phyloP scores from a whole-genome alignment of 2,113 vertebrate genomes.

The Pachyramphus minor region DNA sequence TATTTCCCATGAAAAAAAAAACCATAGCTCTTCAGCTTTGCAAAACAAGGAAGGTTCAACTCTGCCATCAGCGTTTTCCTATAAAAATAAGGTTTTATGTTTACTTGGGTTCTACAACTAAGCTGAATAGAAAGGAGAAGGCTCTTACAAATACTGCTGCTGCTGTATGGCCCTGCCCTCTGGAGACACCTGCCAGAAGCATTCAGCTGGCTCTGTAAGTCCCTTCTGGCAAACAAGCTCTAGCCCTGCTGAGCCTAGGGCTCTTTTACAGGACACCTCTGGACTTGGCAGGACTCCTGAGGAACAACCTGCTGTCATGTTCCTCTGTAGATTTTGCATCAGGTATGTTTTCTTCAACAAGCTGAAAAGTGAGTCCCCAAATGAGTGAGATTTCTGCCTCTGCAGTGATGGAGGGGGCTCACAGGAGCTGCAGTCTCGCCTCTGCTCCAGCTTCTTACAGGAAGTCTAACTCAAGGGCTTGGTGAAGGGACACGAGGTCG shows the following conservation, averaged over 20 bases:
- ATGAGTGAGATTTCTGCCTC: conserved; percentile 2
- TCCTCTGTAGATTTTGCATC: conserved; percentile 53
- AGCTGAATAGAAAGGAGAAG: conserved; percentile 52
- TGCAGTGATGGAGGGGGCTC: background rate
- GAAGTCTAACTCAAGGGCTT: conserved; percentile 96
- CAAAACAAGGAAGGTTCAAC: conserved; percentile 26
- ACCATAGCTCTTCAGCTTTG: background rate
- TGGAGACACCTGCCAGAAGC: background rate
- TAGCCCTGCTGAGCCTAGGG: background rate
- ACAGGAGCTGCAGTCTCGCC: background rate
- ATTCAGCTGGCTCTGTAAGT: background rate
- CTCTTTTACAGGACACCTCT: background rate
- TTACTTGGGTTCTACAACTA: conserved; percentile 60
- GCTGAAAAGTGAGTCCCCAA: conserved; percentile 53
- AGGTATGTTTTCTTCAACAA: conserved; percentile 62
- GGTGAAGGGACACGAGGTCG: conserved; percentile 94
- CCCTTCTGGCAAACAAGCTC: conserved; percentile 30
- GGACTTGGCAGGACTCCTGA: background rate
- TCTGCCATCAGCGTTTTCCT: conserved; percentile 54
- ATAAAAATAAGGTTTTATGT: conserved; percentile 68
- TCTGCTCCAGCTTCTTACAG: conserved; percentile 74
- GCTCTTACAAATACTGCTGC: conserved; percentile 27
- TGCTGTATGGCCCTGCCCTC: conserved; percentile 11
- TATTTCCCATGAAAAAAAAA: conserved; percentile 52
- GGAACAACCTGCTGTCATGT: background rate